Base-by-base conservation (phyloP, 2,113 vertebrate genomes). In the Actenoides hombroni region DNA sequence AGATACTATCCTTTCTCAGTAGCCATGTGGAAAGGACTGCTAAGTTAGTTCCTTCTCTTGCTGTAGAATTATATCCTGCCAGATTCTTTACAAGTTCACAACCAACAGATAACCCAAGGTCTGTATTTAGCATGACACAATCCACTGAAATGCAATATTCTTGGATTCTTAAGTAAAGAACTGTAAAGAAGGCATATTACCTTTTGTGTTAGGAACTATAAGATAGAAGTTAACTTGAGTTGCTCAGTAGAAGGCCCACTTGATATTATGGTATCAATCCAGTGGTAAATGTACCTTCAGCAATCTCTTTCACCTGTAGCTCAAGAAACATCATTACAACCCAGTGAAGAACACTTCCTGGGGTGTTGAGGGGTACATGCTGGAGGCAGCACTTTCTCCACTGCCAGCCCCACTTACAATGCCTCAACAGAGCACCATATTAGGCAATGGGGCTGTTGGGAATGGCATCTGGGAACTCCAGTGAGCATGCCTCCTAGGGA, bases 401-500 rank as follows among this genome's bases (percentile, higher is more conserved):
- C 83, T 19, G 9, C 82, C 63, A 87, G 39, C 3, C 59, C 23
- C 49, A 37, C 77, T 71, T 67, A 94, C 84, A 95, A 65, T 90
- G 81, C 89, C 44, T 87, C 17, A 2, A 48, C 67, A 86, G 59
- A 87, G 70, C 24, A 91, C 96, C 95, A 73, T 97, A 95, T 95
- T 97, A 96, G 93, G 97, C 63, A 96, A 84, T 2, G 42, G 79
- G 53, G 46, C 88, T 40, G 6, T 16, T 2, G 14, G 89, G 92
- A 97, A 96, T 96, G 94, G 96, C 93, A 97, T 96, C 29, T 87
- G 37, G 93, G 82, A 63, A 78, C 94, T 95, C 84, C 64, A 83
- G 82, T 49, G 51, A 91, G 74, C 90, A 85, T 86, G 91, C 68
- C 76, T 92, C 63, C 86, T 68, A 29, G 82, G 74, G 78, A 95